Percentiles rank a stretch among this genome's conserved stretches.
Conservation (phyloP, 2,888 invertebrate species). For the Galerucella pusilla region DNA sequence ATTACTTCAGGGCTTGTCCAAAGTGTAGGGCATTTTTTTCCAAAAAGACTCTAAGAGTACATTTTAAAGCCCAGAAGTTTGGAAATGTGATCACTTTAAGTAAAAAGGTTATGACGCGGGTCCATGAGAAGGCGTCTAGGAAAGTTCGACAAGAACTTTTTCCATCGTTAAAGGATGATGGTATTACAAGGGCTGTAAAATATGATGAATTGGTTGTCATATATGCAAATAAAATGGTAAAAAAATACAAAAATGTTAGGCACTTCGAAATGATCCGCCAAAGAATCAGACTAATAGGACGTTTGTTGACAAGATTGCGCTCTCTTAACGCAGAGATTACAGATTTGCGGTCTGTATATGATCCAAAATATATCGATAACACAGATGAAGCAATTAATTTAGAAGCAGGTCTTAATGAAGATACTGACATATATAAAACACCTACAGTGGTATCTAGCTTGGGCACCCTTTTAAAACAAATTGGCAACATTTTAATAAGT, state of each 20-base stretch:
- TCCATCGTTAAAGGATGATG: slow-evolving; percentile 17
- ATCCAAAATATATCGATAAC: slow-evolving; percentile 42
- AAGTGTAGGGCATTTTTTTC: slow-evolving; percentile 1
- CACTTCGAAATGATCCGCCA: slow-evolving; percentile 46
- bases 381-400: slow-evolving; percentile 40
- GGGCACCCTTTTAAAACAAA: slow-evolving; percentile 44
- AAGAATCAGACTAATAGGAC: slow-evolving; percentile 43
- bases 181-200: slow-evolving; percentile 9
- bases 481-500: slow-evolving; percentile 32
- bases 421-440: slow-evolving; percentile 33
- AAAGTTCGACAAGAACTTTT: slow-evolving; percentile 21
- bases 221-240: slow-evolving; percentile 32
- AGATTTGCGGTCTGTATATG: slow-evolving; percentile 44
- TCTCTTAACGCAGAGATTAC: slow-evolving; percentile 36
- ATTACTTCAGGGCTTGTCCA: neutral
- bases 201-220: slow-evolving; percentile 31
- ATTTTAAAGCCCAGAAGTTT: neutral
- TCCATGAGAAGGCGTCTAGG: slow-evolving; percentile 18
- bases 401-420: slow-evolving; percentile 37
- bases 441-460: slow-evolving; percentile 44
- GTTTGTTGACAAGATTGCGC: slow-evolving; percentile 34
- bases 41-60: slow-evolving; percentile 2
- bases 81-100: slow-evolving; percentile 13
- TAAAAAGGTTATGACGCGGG: slow-evolving; percentile 17
- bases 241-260: slow-evolving; percentile 40